Percentiles rank a stretch among this genome's conserved stretches.
phyloP scores from a whole-genome alignment of 2,113 vertebrate genomes.

The Nerophis lumbriciformis region DNA sequence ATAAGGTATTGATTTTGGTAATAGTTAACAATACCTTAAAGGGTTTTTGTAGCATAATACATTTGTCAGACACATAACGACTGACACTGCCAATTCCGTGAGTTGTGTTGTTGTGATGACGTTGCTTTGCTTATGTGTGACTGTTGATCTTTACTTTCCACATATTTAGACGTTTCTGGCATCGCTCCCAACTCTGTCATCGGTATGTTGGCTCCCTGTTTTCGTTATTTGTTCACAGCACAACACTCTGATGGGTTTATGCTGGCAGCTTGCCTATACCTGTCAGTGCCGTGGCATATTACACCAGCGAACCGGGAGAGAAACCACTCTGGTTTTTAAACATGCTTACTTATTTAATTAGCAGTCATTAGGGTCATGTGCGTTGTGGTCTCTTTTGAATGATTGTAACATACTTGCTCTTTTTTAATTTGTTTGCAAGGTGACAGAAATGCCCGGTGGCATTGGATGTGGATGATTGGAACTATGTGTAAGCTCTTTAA shows the following conservation, averaged over 20 bases:
- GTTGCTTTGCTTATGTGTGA: conserved; percentile 25
- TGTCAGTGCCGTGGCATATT: conserved; percentile 44
- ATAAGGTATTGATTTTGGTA: too few relatives aligned
- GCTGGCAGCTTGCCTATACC: conserved; percentile 67
- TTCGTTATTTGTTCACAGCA: conserved; percentile 73
- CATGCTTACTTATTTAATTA: conserved; percentile 65
- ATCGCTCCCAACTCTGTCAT: conserved; percentile 57
- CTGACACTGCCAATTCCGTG: too few relatives aligned
- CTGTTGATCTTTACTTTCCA: conserved; percentile 65
- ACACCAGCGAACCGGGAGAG: conserved; percentile 62
- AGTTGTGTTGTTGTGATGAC: too few relatives aligned
- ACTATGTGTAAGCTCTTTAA: neutral
- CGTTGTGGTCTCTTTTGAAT: conserved; percentile 49
- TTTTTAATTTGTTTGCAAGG: conserved; percentile 62
- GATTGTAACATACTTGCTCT: conserved; percentile 63
- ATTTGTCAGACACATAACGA: conserved; percentile 28
- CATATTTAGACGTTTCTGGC: conserved; percentile 51
- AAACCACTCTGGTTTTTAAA: conserved; percentile 64
- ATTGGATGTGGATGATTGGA: neutral
- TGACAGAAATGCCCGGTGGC: conserved; percentile 23
- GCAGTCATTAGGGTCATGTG: conserved; percentile 55
- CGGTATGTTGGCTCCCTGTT: conserved; percentile 59
- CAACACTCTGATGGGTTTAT: conserved; percentile 65
- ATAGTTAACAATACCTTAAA: too few relatives aligned
- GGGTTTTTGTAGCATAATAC: neutral